These are phyloP conservation scores for Pongo abelii DNA, from an alignment of 2,113 vertebrate genomes.

Conservation along the genomic window DNA sequence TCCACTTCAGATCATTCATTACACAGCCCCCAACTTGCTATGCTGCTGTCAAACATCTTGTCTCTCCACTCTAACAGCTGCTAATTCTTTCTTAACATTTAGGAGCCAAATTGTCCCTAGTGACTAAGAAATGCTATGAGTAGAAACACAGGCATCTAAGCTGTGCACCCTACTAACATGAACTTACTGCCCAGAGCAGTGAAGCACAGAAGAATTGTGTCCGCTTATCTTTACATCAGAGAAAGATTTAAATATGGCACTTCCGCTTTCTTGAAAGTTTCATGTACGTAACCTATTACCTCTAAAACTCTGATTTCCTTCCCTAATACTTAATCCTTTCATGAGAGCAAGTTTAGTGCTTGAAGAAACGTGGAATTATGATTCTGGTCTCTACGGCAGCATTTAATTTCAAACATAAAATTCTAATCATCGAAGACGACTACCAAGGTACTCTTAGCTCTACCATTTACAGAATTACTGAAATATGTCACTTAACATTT, in stretches of 20 bases:
- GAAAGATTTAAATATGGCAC: neutral
- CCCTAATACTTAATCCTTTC: neutral
- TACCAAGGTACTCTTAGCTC: neutral
- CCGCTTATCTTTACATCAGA: neutral
- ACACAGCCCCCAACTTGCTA: neutral
- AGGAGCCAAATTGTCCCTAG: neutral
- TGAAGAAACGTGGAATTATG: neutral
- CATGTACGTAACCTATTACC: neutral
- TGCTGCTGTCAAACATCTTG: neutral
- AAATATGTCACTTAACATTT: neutral
- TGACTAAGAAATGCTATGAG: neutral
- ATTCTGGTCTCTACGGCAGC: neutral
- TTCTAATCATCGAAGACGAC: neutral
- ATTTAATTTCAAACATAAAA: neutral
- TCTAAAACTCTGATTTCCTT: neutral
- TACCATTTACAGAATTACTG: neutral
- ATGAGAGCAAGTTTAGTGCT: neutral
- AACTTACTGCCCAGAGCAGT: neutral
- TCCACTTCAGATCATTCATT: neutral
- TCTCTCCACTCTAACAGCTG: too few species aligned
- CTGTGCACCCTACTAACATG: fast-evolving
- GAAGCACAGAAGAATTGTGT: neutral
- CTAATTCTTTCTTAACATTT: neutral
- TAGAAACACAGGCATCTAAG: neutral
- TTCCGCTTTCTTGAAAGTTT: neutral